Percentiles rank a stretch among this genome's conserved stretches.
These are phyloP conservation scores for Cyclophora punctaria DNA, from an alignment of 2,888 invertebrate genomes.

Conservation along the genomic window DNA sequence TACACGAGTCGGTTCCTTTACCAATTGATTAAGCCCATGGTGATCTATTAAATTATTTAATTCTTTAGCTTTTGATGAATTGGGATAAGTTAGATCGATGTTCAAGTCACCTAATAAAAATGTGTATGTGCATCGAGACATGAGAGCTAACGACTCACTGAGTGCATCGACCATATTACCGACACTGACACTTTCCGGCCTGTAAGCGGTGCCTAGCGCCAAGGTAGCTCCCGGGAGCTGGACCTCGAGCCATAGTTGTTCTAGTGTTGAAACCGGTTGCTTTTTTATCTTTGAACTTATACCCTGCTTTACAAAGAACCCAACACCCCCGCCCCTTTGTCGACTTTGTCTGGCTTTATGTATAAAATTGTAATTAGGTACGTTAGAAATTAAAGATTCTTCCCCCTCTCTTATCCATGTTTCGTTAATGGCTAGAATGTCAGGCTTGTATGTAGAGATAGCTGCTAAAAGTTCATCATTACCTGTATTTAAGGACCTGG, in stretches of 20 bases:
- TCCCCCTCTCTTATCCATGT: conserved; percentile 9
- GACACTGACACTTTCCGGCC: conserved; percentile 10
- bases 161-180: conserved; percentile 10
- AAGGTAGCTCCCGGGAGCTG: conserved; percentile 8
- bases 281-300: conserved; percentile 4
- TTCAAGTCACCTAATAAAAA: conserved; percentile 12
- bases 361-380: conserved; percentile 7
- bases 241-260: conserved; percentile 21
- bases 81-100: conserved; percentile 3
- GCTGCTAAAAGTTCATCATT: conserved; percentile 15
- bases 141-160: conserved; percentile 9
- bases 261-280: conserved; percentile 11
- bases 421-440: conserved; percentile 14
- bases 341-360: not conserved
- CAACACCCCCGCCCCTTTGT: not conserved
- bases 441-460: conserved; percentile 6
- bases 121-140: conserved; percentile 7
- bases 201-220: conserved; percentile 18
- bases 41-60: not conserved
- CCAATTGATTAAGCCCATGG: not conserved
- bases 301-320: conserved; percentile 6
- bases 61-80: not conserved
- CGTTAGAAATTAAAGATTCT: conserved; percentile 3
- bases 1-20: conserved; percentile 7
- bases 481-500: conserved; percentile 19